phyloP scores from a whole-genome alignment of 2,888 invertebrate genomes.

The Dichetophora obliterata region DNA sequence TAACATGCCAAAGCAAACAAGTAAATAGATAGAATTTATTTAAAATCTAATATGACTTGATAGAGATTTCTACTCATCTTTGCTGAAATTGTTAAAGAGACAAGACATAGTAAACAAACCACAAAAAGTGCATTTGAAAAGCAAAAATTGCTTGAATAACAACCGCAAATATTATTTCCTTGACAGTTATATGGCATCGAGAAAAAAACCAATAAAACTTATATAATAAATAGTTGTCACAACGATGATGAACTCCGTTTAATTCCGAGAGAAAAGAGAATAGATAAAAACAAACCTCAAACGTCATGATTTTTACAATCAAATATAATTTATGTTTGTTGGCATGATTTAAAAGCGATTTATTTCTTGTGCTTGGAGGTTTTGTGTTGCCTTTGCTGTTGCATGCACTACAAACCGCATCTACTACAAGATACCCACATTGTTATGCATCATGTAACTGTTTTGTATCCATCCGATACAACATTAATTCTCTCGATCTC shows the following conservation, averaged over 20 bases:
- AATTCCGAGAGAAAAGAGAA: no score
- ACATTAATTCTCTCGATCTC: background rate
- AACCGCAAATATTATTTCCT: constrained; percentile 11
- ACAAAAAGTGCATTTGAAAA: background rate
- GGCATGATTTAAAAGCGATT: no score
- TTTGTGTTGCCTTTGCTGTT: no score
- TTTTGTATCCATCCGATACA: background rate
- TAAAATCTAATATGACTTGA: background rate
- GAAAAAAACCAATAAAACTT: background rate
- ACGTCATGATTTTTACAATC: no score
- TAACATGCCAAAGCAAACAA: background rate
- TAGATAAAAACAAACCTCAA: no score
- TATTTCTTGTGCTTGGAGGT: no score
- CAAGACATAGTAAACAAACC: background rate
- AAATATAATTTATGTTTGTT: no score
- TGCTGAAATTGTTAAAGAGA: background rate
- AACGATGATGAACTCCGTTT: no score
- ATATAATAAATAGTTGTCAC: no score
- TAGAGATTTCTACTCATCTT: background rate
- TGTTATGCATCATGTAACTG: constrained; percentile 7
- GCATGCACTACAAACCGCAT: background rate
- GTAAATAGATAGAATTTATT: background rate
- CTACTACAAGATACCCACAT: background rate
- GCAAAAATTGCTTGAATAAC: background rate
- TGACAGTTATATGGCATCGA: background rate